Evolutionary conservation across 2,797 vertebrate species (phyloP).

Genomic region (Phaenicophaeus curvirostris): DNA sequence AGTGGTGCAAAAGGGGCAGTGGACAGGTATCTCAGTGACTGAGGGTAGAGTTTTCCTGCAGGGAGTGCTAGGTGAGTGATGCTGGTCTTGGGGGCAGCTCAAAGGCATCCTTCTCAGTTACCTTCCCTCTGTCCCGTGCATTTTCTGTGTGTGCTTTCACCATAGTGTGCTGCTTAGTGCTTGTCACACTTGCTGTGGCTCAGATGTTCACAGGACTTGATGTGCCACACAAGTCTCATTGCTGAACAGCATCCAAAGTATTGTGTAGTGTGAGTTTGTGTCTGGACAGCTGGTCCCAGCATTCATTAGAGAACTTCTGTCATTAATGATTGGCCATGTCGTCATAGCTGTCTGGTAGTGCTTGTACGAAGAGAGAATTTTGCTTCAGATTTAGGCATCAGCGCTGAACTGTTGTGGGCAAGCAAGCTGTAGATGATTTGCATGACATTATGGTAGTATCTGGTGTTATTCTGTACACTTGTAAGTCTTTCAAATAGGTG

Average conservation of each 20-base stretch:
- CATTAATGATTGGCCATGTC: rapidly evolving
- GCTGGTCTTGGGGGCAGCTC: rapidly evolving
- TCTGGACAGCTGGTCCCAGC: background rate
- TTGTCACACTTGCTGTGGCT: background rate
- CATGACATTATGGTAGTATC: background rate
- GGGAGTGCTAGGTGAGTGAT: background rate
- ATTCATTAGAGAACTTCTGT: background rate
- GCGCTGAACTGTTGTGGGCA: background rate
- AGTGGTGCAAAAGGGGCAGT: background rate
- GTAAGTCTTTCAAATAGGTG: background rate
- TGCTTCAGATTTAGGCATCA: background rate
- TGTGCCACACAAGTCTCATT: rapidly evolving
- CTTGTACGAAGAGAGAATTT: background rate
- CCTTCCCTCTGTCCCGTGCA: rapidly evolving
- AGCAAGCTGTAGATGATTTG: rapidly evolving
- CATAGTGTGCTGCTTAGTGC: rapidly evolving
- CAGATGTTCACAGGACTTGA: rapidly evolving
- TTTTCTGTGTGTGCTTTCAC: background rate
- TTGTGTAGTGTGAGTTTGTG: background rate
- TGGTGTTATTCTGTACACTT: background rate
- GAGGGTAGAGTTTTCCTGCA: background rate
- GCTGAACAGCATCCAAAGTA: background rate
- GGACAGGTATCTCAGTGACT: background rate
- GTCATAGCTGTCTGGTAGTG: background rate
- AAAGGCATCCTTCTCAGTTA: background rate